phyloP scores from a whole-genome alignment of 2,888 invertebrate species.

The Hemaris fuciformis region DNA sequence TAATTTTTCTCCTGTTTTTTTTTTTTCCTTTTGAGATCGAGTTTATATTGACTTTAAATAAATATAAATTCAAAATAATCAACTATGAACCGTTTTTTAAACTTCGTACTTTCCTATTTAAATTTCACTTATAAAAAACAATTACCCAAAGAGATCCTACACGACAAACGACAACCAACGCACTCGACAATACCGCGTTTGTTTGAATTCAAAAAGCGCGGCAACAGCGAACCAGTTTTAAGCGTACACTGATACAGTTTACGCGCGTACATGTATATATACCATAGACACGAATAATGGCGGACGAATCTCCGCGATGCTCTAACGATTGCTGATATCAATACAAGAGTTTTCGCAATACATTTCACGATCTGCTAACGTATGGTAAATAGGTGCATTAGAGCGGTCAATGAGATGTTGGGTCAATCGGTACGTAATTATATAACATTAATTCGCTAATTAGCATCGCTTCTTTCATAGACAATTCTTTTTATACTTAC shows the following conservation, averaged over 20 bases:
- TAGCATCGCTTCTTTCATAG: neutral
- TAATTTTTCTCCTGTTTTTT: too few relatives aligned
- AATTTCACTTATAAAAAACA: neutral
- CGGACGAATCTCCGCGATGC: constrained; percentile 4
- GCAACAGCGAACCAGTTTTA: neutral
- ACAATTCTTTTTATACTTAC: too few relatives aligned
- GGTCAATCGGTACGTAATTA: neutral
- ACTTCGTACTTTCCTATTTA: too few relatives aligned
- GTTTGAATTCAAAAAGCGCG: neutral
- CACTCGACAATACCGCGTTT: neutral
- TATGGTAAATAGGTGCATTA: neutral
- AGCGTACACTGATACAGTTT: constrained; percentile 3
- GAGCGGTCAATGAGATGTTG: neutral
- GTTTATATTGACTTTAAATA: too few relatives aligned
- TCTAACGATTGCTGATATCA: neutral
- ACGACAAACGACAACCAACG: neutral
- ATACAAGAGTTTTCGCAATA: constrained; percentile 1
- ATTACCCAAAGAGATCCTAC: neutral
- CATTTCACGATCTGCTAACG: neutral
- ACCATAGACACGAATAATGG: neutral
- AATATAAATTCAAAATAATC: too few relatives aligned
- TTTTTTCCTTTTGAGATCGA: too few relatives aligned
- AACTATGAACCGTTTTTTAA: too few relatives aligned
- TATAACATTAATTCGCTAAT: neutral
- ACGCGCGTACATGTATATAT: neutral